Conservation (phyloP, 2,113 vertebrate species). For the Labrus mixtus region DNA sequence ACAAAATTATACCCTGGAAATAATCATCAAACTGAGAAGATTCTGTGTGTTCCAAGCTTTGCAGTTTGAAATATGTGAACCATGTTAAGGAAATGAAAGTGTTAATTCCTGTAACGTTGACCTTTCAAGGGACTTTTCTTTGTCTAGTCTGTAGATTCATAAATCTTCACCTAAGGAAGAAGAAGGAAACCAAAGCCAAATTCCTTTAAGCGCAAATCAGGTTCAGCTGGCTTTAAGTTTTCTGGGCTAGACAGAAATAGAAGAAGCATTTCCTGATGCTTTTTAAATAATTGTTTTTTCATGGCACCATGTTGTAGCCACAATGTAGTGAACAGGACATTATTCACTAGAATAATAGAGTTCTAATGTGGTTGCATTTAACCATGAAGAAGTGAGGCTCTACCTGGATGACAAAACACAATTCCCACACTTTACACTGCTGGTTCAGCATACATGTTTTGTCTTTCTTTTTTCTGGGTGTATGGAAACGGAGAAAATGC, state of each 20-base stretch:
- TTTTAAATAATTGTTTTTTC: not conserved
- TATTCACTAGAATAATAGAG: slow-evolving; percentile 2
- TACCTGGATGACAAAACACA: not conserved
- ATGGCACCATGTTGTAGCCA: no score
- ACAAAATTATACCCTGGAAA: no score
- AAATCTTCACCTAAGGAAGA: not conserved
- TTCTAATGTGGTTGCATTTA: not conserved
- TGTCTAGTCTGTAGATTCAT: not conserved
- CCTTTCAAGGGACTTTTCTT: not conserved
- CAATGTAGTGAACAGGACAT: no score
- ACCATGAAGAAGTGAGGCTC: slow-evolving; percentile 18
- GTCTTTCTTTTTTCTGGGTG: slow-evolving; percentile 1
- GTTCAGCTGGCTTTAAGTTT: slow-evolving; percentile 26
- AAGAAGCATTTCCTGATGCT: slow-evolving; percentile 9
- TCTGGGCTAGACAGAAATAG: not conserved
- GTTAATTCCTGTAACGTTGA: not conserved
- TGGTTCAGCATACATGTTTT: not conserved
- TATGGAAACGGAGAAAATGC: not conserved
- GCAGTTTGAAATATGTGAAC: not conserved
- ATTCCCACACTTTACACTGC: slow-evolving; percentile 22
- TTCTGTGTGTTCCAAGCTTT: not conserved
- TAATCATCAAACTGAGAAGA: not conserved
- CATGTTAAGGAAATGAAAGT: not conserved
- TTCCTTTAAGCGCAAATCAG: slow-evolving; percentile 45
- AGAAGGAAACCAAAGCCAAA: slow-evolving; percentile 40